phyloP scores from a whole-genome alignment of 1,140 invertebrate species.

The Sitophilus oryzae region DNA sequence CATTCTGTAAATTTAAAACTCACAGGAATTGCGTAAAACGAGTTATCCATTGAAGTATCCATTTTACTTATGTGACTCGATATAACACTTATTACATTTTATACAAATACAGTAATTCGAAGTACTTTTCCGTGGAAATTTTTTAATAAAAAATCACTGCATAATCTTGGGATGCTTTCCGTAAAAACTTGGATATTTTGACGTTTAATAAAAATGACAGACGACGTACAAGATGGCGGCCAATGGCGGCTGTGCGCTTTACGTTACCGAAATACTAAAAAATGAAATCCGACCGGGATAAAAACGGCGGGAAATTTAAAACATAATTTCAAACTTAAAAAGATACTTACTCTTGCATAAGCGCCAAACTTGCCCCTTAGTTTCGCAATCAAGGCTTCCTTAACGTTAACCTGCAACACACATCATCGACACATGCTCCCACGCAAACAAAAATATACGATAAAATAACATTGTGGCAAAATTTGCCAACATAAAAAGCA shows the following conservation, averaged over 20 bases:
- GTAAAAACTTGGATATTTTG: constrained; percentile 3
- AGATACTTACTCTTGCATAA: constrained; percentile 7
- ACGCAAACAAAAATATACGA: constrained; percentile 14
- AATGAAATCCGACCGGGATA: not conserved
- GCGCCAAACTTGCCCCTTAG: constrained; percentile 16
- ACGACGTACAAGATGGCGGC: not conserved
- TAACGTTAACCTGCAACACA: constrained; percentile 26
- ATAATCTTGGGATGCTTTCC: not conserved
- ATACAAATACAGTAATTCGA: constrained; percentile 4
- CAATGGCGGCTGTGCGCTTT: not conserved
- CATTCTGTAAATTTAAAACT: constrained; percentile 8
- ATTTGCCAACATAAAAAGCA: not conserved
- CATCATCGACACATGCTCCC: constrained; percentile 20
- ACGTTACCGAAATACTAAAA: not conserved
- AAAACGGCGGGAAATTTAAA: not conserved
- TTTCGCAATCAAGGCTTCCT: constrained; percentile 19
- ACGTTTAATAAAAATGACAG: not conserved
- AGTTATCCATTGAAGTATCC: constrained; percentile 18
- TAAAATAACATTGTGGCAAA: constrained; percentile 4
- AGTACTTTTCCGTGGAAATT: not conserved
- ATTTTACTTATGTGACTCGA: not conserved
- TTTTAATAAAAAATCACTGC: not conserved
- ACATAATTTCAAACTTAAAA: not conserved
- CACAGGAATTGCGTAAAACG: constrained; percentile 14
- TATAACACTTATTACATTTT: constrained; percentile 8